Evolutionary conservation across 2,888 invertebrate species (phyloP).

Genomic region (Parapristionchus giblindavisi): DNA sequence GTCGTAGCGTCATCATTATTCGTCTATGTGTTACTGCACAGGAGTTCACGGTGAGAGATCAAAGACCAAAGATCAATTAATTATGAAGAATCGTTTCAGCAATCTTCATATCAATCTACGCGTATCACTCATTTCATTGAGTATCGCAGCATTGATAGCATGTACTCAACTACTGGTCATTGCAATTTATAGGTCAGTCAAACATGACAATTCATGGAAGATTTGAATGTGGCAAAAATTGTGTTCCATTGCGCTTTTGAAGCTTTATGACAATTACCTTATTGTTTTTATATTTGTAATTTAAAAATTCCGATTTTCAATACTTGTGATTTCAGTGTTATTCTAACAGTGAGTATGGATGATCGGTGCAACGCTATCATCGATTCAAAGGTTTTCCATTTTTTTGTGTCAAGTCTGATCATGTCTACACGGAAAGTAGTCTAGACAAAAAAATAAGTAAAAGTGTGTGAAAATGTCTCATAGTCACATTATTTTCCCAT

Average conservation of each 20-base stretch:
- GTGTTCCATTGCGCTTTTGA: too few relatives aligned
- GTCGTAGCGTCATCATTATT: conserved; percentile 48
- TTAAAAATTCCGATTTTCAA: neutral
- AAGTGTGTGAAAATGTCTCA: neutral
- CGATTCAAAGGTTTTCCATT: conserved; percentile 38
- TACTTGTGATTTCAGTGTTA: conserved; percentile 39
- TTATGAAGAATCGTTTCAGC: conserved; percentile 36
- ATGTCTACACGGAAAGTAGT: neutral
- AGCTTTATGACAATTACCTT: too few relatives aligned
- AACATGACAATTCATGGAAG: too few relatives aligned
- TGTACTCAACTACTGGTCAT: conserved; percentile 51
- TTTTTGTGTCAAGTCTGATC: neutral
- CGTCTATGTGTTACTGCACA: conserved; percentile 46
- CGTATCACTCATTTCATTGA: conserved; percentile 48
- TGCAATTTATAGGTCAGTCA: conserved; percentile 51
- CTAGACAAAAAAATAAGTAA: too few relatives aligned
- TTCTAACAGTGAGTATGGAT: conserved; percentile 40
- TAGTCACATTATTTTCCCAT: too few relatives aligned
- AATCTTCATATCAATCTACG: conserved; percentile 53
- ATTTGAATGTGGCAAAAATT: too few relatives aligned
- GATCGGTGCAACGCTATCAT: conserved; percentile 47
- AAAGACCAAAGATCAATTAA: neutral
- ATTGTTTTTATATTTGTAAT: neutral
- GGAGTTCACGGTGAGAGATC: conserved; percentile 5
- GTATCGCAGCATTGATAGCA: conserved; percentile 49